Evolutionary conservation across 2,113 vertebrate species (phyloP), one percentile per base, ranked within the genome.

Genomic region (Oriolus oriolus): DNA sequence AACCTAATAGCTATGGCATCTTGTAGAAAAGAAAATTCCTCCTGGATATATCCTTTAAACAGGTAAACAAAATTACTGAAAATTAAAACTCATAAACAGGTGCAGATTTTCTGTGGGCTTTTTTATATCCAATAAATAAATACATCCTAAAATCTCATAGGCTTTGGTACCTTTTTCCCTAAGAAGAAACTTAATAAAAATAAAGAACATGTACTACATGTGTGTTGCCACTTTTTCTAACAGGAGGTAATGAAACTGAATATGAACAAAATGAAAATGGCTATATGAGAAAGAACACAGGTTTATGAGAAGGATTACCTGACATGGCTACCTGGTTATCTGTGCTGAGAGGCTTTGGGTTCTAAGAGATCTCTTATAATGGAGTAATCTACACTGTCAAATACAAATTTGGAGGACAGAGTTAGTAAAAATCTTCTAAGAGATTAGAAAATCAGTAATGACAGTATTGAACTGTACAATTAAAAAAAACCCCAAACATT

Each of bases 91-190:
- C 22, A 41, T 31, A 80, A 81, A 1, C 5, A 82, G 9, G 4
- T 52, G 0, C 15, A 77, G 17, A 1, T 61, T 84, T 91, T 31
- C 45, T 89, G 16, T 39, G 23, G 1, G 0, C 0, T 49, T 50
- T 66, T 69, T 44, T 8, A 39, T 37, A 57, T 13, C 13, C 4
- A 66, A 27, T 21, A 70, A 84, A 33, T 19, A 66, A 82, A 56
- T 54, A 8, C 12, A 18, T 65, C 5, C 3, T 54, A 49, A 89
- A 83, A 41, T 82, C 16, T 7, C 5, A 16, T 19, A 22, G 10
- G 3, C 4, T 52, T 47, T 60, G 16, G 6, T 12, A 49, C 0
- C 35, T 75, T 63, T 47, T 54, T 2, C 1, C 21, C 7, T 42
- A 13, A 64, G 37, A 70, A 82, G 16, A 69, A 86, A 54, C 6